Evolutionary conservation across 2,888 invertebrate genomes (phyloP).

Genomic region (Meghimatium bilineatum): DNA sequence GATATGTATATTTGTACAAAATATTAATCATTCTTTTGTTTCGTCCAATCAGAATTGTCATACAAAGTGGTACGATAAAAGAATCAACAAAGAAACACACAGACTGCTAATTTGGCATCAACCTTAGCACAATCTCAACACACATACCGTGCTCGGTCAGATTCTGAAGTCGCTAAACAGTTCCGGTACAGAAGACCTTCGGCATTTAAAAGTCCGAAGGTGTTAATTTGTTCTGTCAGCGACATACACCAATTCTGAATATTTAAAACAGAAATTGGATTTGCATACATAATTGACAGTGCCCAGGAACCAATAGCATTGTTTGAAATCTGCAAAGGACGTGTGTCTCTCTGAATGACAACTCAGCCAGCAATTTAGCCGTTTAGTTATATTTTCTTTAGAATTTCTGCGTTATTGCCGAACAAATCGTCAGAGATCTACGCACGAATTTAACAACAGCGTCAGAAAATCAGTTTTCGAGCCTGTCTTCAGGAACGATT

Average conservation of each 20-base stretch:
- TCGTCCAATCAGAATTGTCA: neutral
- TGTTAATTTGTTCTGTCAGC: no score
- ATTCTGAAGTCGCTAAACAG: no score
- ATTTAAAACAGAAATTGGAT: no score
- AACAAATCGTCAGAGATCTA: neutral
- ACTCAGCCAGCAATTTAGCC: neutral
- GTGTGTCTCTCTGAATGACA: no score
- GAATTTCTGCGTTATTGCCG: neutral
- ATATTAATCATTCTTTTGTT: no score
- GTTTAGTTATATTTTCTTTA: neutral
- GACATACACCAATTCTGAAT: no score
- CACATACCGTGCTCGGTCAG: neutral
- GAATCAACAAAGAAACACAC: neutral
- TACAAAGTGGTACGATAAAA: conserved; percentile 25
- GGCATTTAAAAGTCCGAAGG: no score
- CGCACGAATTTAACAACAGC: neutral
- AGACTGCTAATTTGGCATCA: neutral
- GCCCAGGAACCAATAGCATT: no score
- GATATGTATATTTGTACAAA: no score
- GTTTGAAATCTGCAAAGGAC: no score
- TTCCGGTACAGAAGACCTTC: no score
- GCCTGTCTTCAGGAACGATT: neutral
- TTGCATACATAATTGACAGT: no score
- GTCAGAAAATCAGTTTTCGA: neutral
- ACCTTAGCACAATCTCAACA: neutral